Base-by-base conservation (phyloP, 2,888 invertebrate genomes). In the Caenorhabditis sp. region DNA sequence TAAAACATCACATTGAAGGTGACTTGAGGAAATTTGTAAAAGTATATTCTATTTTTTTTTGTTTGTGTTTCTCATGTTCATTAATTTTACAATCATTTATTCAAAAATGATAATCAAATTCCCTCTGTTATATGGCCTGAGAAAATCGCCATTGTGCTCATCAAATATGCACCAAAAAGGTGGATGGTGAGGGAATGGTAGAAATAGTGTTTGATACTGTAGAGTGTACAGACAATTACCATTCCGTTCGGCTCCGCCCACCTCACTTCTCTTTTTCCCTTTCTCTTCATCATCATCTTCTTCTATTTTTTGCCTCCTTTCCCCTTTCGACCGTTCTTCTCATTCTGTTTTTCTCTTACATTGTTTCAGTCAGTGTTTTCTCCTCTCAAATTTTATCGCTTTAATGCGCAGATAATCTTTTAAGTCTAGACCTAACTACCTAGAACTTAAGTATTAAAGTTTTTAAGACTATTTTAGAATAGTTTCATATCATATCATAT, bases 261-360 rank as follows among this genome's bases (percentile, higher is more conserved):
- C 43, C 17, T 43, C 17, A 17, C 17, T 52, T 20, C 10, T 52
- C 52, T 52, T n/a, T 52, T 52, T 21, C 7, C 52, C n/a, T 23
- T 52, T 23, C 52, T 20, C 26, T 21, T 26, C 25, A 14, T 56
- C 26, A 17, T 26, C 56, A 12, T 26, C 56, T 17, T 25, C 56
- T 26, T 56, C 26, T 25, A 56, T 56, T 56, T 53, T 26, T 25
- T 52, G 23, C 52, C 52, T 52, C 70, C 63, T 67, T 63, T 63
- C 59, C 67, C 67, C 67, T 71, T 71, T 63, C 71, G 67, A 43
- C 43, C 43, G 43, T 43, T 43, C 43, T 43, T 43, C 43, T 43
- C 31, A 31, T 31, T 31, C 31, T 43, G 4, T 56, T 25, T 17
- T 25, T 25, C 56, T 26, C 26, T 14, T 26, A 10, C 17, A 26